Percentiles rank a stretch among this genome's conserved stretches.
phyloP scores from a whole-genome alignment of 2,888 invertebrate genomes.

The Dromius quadrimaculatus region DNA sequence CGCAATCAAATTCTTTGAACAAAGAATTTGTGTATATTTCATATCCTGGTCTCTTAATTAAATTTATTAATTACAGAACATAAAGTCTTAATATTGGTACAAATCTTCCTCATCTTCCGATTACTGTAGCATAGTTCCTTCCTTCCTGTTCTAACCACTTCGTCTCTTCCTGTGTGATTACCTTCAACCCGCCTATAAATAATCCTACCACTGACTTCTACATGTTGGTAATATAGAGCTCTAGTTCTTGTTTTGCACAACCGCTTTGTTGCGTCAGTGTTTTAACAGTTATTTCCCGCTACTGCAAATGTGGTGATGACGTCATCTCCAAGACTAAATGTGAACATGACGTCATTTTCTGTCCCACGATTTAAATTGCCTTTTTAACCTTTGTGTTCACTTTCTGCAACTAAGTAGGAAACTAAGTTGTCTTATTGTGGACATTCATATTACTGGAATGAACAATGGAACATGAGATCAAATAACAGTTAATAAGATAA shows the following conservation, averaged over 20 bases:
- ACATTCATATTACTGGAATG: not conserved
- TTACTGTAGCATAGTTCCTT: conserved; percentile 4
- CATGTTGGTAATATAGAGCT: not conserved
- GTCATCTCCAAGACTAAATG: conserved; percentile 10
- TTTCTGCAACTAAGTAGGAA: not conserved
- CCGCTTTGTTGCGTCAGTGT: not conserved
- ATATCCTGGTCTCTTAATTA: no score
- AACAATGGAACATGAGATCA: not conserved
- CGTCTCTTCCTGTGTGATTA: conserved; percentile 35
- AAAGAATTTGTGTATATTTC: no score
- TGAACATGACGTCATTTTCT: conserved; percentile 10
- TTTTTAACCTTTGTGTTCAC: conserved; percentile 8
- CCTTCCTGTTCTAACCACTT: conserved; percentile 16
- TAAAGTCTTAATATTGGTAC: no score
- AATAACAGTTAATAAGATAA: no score
- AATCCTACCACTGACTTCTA: not conserved
- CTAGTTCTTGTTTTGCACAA: not conserved
- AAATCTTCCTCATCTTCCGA: no score
- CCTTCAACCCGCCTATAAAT: conserved; percentile 22
- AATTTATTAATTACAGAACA: no score
- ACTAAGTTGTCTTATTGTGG: not conserved
- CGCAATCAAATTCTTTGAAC: no score
- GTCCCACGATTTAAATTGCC: conserved; percentile 5
- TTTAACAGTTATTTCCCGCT: not conserved
- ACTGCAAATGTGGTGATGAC: not conserved